Conservation (phyloP, 2,888 invertebrate genomes). For the Ethmia dodecea region DNA sequence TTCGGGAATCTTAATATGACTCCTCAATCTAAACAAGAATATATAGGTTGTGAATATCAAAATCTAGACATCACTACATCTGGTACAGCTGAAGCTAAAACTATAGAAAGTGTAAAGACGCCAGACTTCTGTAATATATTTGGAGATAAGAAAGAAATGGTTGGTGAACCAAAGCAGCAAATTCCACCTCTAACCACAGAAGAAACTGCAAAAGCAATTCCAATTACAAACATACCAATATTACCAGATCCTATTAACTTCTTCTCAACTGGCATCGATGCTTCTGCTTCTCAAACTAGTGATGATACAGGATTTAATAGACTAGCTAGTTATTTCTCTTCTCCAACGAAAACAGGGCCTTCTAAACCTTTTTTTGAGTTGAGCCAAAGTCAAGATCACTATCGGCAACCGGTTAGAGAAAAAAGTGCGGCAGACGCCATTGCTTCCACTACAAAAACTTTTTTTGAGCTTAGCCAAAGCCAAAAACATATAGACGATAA, state of each 20-base stretch:
- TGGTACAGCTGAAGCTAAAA: no score
- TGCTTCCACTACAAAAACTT: neutral
- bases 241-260: slow-evolving; percentile 51
- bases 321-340: slow-evolving; percentile 60
- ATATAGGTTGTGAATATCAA: no score
- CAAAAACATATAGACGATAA: slow-evolving; percentile 18
- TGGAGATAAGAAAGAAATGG: neutral
- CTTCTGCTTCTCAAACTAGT: no score
- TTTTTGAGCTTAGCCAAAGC: slow-evolving; percentile 19
- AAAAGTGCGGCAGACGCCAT: slow-evolving; percentile 2
- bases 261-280: slow-evolving; percentile 30
- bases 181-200: no score
- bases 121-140: slow-evolving; percentile 15
- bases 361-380: slow-evolving; percentile 73
- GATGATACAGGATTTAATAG: slow-evolving; percentile 38
- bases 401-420: slow-evolving; percentile 38
- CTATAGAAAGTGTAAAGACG: neutral
- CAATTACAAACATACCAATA: slow-evolving; percentile 10
- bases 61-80: no score
- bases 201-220: slow-evolving; percentile 8
- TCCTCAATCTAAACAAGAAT: no score
- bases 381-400: slow-evolving; percentile 66
- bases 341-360: slow-evolving; percentile 50
- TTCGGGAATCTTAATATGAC: no score
- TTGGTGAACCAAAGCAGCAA: no score